Percentiles rank a stretch among this genome's conserved stretches.
These are phyloP conservation scores for Sphaeridia pumilis DNA, from an alignment of 2,888 invertebrate genomes.

Conservation along the genomic window DNA sequence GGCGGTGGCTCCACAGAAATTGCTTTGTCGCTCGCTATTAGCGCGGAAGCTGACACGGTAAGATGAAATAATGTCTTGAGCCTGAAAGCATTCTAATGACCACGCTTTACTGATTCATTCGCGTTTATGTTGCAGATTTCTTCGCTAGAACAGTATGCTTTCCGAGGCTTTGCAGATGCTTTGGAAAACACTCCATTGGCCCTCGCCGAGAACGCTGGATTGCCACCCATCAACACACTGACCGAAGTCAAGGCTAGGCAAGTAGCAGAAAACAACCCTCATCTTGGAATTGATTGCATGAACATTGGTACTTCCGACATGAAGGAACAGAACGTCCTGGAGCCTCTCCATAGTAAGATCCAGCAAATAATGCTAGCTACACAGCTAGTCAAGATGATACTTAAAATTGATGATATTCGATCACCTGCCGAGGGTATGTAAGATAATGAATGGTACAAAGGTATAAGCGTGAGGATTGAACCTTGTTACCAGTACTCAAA, in stretches of 20 bases:
- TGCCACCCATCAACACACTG: slow-evolving; percentile 82
- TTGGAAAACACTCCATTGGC: slow-evolving; percentile 89
- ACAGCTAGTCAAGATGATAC: slow-evolving; percentile 97
- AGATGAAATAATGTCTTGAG: slow-evolving; percentile 36
- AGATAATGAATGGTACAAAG: no score
- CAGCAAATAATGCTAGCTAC: slow-evolving; percentile 95
- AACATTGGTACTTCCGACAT: slow-evolving; percentile 72
- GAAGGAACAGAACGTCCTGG: slow-evolving; percentile 89
- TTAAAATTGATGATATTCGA: slow-evolving; percentile 96
- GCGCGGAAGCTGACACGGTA: slow-evolving; percentile 73
- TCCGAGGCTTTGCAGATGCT: slow-evolving; percentile 89
- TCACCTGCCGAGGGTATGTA: slow-evolving; percentile 42
- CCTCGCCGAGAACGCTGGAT: slow-evolving; percentile 89
- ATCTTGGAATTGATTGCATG: slow-evolving; percentile 93
- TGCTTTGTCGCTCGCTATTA: slow-evolving; percentile 82
- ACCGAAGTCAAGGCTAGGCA: slow-evolving; percentile 86
- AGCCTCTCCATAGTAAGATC: slow-evolving; percentile 91
- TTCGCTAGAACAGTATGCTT: slow-evolving; percentile 93
- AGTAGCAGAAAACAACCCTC: slow-evolving; percentile 66
- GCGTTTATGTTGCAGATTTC: slow-evolving; percentile 44
- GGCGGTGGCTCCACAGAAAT: slow-evolving; percentile 97
- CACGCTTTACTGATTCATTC: background rate
- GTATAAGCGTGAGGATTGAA: no score
- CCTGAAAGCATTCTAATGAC: no score
- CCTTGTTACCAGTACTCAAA: no score